Evolutionary conservation across 2,797 vertebrate genomes (phyloP), one percentile per base, ranked within the genome.

Genomic region (Distichodus sexfasciatus): DNA sequence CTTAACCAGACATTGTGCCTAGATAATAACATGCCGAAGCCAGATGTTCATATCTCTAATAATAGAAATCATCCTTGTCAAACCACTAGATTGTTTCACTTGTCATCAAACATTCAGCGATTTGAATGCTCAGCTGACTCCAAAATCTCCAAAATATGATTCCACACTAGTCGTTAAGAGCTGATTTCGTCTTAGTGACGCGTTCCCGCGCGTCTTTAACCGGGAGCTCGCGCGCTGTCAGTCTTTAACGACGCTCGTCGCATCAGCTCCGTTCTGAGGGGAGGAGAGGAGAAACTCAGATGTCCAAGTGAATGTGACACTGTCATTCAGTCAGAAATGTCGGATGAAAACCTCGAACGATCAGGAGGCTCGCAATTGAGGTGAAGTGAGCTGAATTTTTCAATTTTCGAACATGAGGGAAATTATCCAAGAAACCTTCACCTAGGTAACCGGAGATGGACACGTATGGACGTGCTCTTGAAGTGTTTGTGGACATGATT

Each of bases 391-490:
- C 0, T 23, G 44, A 33, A 36, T 6, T 15, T 38, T 31, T 41
- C 31, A 35, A n/a, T 29, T 40, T 55, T 40, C 43, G 57, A 69
- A 66, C 44, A 77, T 68, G 69, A 61, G 67, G 53, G 58, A 77
- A 78, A 82, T 69, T 75, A 74, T 58, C 75, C 46, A 50, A 23
- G 29, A 78, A 81, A 85, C 81, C 78, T 81, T n/a, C 64, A 75
- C 38, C 17, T 53, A 46, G 14, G 47, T 46, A 29, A 14, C 47
- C 38, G 46, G 60, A 17, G 71, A 81, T 81, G 84, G 75, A 82
- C 61, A 58, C 66, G 15, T 55, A 59, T 40, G 47, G 54, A 63
- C 10, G 54, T 68, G 75, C 62, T 69, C 55, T 59, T 53, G 71
- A 67, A 46, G 86, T 83, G 82, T 81, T 78, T 46, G 21, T 54